Evolutionary conservation across 2,888 invertebrate genomes (phyloP).

Genomic region (Notodonta dromedarius): DNA sequence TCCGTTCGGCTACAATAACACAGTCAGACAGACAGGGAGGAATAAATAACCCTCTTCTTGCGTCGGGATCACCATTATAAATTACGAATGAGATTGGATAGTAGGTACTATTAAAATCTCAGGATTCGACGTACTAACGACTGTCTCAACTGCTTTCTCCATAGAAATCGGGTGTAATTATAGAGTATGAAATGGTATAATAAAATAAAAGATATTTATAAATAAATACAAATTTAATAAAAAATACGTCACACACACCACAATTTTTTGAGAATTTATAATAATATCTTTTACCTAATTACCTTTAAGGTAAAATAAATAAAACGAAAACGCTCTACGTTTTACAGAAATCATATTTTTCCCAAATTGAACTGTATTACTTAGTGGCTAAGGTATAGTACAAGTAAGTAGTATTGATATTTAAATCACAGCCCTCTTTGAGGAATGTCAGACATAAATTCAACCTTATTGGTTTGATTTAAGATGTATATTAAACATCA

Average conservation of each 20-base stretch:
- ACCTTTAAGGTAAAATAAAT: conserved; percentile 4
- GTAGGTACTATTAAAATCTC: too few species aligned
- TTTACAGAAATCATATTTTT: background rate
- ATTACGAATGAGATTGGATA: too few species aligned
- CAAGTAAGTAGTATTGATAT: background rate
- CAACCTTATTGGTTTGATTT: background rate
- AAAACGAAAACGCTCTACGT: background rate
- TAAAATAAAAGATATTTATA: background rate
- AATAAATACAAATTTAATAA: background rate
- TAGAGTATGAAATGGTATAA: background rate
- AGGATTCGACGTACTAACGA: too few species aligned
- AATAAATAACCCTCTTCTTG: too few species aligned
- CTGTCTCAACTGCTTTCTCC: too few species aligned
- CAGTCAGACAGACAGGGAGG: too few species aligned
- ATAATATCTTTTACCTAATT: background rate
- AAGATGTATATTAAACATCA: too few species aligned
- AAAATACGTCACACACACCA: background rate
- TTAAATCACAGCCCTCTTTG: background rate
- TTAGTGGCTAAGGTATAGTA: background rate
- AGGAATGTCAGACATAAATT: background rate
- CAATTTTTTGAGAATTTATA: background rate
- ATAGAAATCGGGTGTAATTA: background rate
- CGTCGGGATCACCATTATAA: too few species aligned
- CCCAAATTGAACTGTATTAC: background rate
- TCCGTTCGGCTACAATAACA: too few species aligned